A percentile compares a stretch with the other conserved stretches of the same genome.
Evolutionary conservation across 2,888 invertebrate species (phyloP).

Genomic region (Drosophila cracens): DNA sequence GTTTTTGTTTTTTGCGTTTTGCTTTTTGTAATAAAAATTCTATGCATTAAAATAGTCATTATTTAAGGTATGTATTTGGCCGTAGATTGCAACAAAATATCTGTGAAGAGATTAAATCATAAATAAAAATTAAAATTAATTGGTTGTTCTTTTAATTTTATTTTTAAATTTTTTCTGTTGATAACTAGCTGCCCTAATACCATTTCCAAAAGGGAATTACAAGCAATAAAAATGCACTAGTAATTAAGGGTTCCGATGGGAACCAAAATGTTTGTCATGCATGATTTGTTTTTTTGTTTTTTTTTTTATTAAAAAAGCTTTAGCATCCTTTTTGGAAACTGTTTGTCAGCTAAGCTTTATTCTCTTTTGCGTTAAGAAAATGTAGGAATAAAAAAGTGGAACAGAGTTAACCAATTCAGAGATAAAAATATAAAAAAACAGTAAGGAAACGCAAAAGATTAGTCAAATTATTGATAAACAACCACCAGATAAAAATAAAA

Average conservation of each 20-base stretch:
- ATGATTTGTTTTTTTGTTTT: constrained; percentile 16
- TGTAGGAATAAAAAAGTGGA: constrained; percentile 37
- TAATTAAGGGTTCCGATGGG: constrained; percentile 20
- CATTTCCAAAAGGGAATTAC: constrained; percentile 65
- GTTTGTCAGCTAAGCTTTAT: constrained; percentile 29
- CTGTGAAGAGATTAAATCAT: constrained; percentile 84
- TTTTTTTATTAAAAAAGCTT: constrained; percentile 18
- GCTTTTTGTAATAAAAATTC: constrained; percentile 60
- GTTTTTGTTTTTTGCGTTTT: constrained; percentile 41
- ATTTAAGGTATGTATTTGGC: constrained; percentile 84
- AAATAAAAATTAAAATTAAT: constrained; percentile 79
- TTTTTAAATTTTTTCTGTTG: constrained; percentile 29
- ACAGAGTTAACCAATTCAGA: constrained; percentile 53
- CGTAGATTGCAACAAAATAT: constrained; percentile 84
- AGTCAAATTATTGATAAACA: constrained; percentile 71
- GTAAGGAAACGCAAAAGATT: constrained; percentile 70
- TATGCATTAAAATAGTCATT: constrained; percentile 76
- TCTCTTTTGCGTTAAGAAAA: constrained; percentile 52
- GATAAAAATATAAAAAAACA: constrained; percentile 11
- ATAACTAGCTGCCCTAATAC: constrained; percentile 61
- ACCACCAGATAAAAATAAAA: constrained; percentile 63
- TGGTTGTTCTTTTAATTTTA: constrained; percentile 44
- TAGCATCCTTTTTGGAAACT: constrained; percentile 16
- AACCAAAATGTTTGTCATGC: constrained; percentile 46
- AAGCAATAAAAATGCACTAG: constrained; percentile 41